Evolutionary conservation across 2,113 vertebrate species (phyloP).

Genomic region (Gallinago media): DNA sequence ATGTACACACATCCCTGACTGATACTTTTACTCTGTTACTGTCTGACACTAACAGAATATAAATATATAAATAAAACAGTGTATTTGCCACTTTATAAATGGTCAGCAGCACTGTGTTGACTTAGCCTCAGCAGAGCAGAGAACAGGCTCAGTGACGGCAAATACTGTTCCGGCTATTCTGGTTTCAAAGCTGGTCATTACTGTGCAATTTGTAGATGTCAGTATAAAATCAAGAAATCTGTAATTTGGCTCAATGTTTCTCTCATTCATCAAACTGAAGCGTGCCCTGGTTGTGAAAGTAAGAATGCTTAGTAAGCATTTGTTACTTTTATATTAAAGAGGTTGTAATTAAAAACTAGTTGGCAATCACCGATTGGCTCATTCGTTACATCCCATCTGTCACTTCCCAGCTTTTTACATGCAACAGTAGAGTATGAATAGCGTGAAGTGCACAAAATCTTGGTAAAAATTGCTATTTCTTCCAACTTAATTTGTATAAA

Average conservation of each 20-base stretch:
- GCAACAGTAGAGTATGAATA: neutral
- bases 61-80: neutral
- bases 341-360: neutral
- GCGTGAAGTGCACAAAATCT: neutral
- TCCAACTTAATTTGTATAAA: neutral
- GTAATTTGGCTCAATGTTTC: neutral
- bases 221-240: slow-evolving; percentile 1
- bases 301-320: neutral
- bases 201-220: neutral
- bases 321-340: neutral
- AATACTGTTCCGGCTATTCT: neutral
- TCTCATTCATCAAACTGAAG: neutral
- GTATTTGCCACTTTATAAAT: neutral
- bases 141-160: neutral
- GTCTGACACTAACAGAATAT: neutral
- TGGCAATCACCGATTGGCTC: neutral
- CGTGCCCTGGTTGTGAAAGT: neutral
- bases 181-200: neutral
- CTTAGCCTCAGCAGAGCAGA: neutral
- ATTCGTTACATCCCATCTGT: neutral
- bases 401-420: neutral
- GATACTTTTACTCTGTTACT: neutral
- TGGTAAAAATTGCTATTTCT: neutral
- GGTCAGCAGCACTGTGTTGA: neutral
- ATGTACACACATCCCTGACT: neutral